Base-by-base conservation (phyloP, 2,797 vertebrate genomes). In the Scarus forsteni region DNA sequence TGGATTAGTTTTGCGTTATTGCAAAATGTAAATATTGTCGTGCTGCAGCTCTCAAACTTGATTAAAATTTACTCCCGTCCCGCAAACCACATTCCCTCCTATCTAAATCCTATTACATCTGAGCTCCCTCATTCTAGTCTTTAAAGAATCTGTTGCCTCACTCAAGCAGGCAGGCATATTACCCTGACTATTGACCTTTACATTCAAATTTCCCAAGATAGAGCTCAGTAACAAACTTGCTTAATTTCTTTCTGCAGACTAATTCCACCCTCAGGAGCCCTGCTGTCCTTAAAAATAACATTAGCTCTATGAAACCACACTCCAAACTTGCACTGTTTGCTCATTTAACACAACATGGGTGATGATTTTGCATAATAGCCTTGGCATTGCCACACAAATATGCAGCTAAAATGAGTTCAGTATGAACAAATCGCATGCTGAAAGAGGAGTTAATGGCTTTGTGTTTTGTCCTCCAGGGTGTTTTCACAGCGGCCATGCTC, bases 281-380 rank as follows among this genome's bases (percentile, higher is more conserved):
- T n/a, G 51, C n/a, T 63, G 39, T 10, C 42, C 44, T 55, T 57
- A 36, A 70, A 73, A 61, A 38, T 16, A 39, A 38, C 7, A 8
- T 54, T 39, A 61, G 18, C 11, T 36, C 38, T 39, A 10, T 66
- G 57, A 9, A 60, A 70, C 46, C 60, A 69, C 51, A 53, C 59
- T 18, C 34, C 53, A n/a, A 73, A 77, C 16, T 54, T 60, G 52
- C 13, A 0, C 58, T 66, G 10, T 66, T 86, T 75, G 60, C 77
- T 77, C 60, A 70, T 72, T 67, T 0, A 75, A 64, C 34, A 58
- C 34, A 67, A 10, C 42, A 1, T 3, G 18, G 19, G n/a, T 15
- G 15, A 19, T 43, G 12, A 62, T 80, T 63, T 78, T 14, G n/a
- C 8, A n/a, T 51, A 67, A 60, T 54, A 60, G 35, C 6, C 19